Base-by-base conservation (phyloP, 2,888 invertebrate genomes). In the Palloptera scutellata region DNA sequence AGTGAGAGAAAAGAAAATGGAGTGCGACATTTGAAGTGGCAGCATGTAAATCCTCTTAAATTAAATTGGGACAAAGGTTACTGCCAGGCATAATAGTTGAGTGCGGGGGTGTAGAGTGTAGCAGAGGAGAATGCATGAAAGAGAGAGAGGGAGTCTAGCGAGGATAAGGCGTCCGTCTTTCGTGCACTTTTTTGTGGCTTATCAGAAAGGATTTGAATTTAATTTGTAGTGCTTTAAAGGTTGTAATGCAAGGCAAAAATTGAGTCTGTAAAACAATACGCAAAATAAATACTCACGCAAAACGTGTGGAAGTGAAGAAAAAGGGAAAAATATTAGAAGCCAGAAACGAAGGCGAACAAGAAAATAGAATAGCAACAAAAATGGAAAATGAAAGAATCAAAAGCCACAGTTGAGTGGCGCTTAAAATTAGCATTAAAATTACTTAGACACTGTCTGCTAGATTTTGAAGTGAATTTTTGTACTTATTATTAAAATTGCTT, bases 41-140 rank as follows among this genome's bases (percentile, higher is more conserved):
- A 30, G 77, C 79, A 79, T 79, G 79, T 78, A 79, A 79, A 79
- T 79, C 79, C 79, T 78, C 79, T 79, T 79, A 79, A 79, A 79
- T 79, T 79, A 79, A 79, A 78, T 79, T 79, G 76, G 76, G 78
- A 79, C 79, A 79, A 79, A 79, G 79, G 79, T 77, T 79, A 76
- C 74, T 74, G 75, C 72, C 71, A 70, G 71, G 77, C 72, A 79
- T 77, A 76, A 74, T 79, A 79, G 79, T 79, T 77, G 79, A 78
- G 72, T 61, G 65, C 43, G 6, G 13, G 30, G 30, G 55, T 48
- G 45, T 45, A 45, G 5, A 15, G 58, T 20, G 30, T 30, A 30
- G 30, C 2, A 30, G 30, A 30, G 6, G 30, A 30, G 30, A 30
- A 30, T 30, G 30, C 2, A 30, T 30, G 30, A 30, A 30, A 30